Evolutionary conservation across 1,140 invertebrate species (phyloP).

Genomic region (Phortica variegata): DNA sequence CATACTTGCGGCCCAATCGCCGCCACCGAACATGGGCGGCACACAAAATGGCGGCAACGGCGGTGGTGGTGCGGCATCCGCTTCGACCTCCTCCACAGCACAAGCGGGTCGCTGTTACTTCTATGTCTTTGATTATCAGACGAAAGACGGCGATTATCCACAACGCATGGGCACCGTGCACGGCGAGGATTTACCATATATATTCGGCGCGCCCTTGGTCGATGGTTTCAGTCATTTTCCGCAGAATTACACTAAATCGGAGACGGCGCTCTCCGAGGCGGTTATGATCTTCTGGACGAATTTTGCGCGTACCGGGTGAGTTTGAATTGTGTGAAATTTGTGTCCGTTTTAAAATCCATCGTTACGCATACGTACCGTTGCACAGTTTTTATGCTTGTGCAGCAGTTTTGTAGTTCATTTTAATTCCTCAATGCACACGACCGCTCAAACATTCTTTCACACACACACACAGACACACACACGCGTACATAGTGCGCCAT

Average conservation of each 20-base stretch:
- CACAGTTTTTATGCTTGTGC: too few relatives aligned
- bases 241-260: conserved; percentile 86
- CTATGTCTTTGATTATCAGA: conserved; percentile 92
- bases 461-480: too few relatives aligned
- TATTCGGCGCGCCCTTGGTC: conserved; percentile 80
- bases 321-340: too few relatives aligned
- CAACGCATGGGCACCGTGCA: conserved; percentile 86
- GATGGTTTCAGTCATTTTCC: conserved; percentile 81
- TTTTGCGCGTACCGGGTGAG: conserved; percentile 95
- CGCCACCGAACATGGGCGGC: conserved; percentile 47
- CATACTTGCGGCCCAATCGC: conserved; percentile 65
- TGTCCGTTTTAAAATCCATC: too few relatives aligned
- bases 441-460: too few relatives aligned
- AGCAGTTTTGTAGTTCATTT: too few relatives aligned
- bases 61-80: conserved; percentile 41
- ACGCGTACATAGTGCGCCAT: too few relatives aligned
- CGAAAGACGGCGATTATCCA: conserved; percentile 86
- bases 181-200: conserved; percentile 89
- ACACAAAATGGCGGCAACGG: conserved; percentile 4
- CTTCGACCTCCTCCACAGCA: conserved; percentile 49
- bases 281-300: conserved; percentile 96
- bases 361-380: too few relatives aligned
- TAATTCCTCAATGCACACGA: too few relatives aligned
- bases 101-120: conserved; percentile 76
- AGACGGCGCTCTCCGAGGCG: conserved; percentile 84